phyloP scores from a whole-genome alignment of 1,140 invertebrate species.

The Calliphora vicina region DNA sequence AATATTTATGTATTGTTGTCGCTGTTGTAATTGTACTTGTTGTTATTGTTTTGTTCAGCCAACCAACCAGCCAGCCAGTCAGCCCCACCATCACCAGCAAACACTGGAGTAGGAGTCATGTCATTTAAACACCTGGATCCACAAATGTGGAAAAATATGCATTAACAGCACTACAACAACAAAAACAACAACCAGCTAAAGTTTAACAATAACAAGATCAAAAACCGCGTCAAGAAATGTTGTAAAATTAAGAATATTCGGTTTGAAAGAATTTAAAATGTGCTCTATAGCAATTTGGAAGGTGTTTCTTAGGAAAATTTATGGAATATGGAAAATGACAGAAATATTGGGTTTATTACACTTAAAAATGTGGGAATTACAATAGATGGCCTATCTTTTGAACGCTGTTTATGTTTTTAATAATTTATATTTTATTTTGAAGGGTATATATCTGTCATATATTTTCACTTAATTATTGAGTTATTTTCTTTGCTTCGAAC shows the following conservation, averaged over 20 bases:
- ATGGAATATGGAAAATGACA: too few species aligned
- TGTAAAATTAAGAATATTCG: neutral
- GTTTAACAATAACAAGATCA: neutral
- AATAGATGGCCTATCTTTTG: too few species aligned
- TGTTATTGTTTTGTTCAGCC: neutral
- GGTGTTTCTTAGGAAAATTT: too few species aligned
- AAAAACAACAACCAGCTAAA: neutral
- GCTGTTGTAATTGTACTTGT: neutral
- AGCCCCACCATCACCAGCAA: neutral
- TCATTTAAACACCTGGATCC: conserved; percentile 28
- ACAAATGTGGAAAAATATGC: conserved; percentile 34
- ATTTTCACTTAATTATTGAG: too few species aligned
- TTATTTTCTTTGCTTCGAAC: too few species aligned
- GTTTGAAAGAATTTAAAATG: neutral
- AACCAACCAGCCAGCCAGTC: neutral
- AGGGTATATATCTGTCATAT: too few species aligned
- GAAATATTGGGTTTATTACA: too few species aligned
- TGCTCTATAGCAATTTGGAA: too few species aligned
- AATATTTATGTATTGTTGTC: conserved; percentile 22
- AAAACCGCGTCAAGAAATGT: neutral
- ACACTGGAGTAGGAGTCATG: conserved; percentile 25
- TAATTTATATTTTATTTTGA: too few species aligned
- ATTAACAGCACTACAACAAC: conserved; percentile 39
- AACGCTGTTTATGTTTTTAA: too few species aligned
- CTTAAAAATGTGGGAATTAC: too few species aligned